These are phyloP conservation scores for Sminthurinus aureus DNA, from an alignment of 2,888 invertebrate species.

Conservation along the genomic window DNA sequence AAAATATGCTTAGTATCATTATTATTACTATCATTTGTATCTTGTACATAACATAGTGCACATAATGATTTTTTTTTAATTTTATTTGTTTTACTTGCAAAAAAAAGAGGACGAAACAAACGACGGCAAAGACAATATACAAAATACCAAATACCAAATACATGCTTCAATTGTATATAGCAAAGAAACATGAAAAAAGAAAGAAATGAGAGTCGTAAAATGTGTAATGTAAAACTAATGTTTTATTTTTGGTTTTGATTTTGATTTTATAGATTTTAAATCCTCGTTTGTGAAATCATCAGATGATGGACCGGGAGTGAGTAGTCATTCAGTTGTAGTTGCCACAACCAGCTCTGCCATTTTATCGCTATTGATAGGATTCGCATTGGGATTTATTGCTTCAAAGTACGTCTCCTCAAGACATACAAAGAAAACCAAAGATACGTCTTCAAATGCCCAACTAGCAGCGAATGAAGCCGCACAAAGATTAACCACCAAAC, in stretches of 20 bases:
- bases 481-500: slow-evolving; percentile 56
- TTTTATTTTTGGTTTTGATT: slow-evolving; percentile 11
- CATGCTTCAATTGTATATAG: no score
- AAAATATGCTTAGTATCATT: no score
- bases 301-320: slow-evolving; percentile 46
- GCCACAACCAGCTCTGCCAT: slow-evolving; percentile 55
- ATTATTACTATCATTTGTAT: no score
- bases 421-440: slow-evolving; percentile 49
- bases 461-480: slow-evolving; percentile 54
- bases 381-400: slow-evolving; percentile 54
- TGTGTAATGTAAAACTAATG: not conserved
- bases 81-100: slow-evolving; percentile 1
- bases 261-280: slow-evolving; percentile 48
- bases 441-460: slow-evolving; percentile 51
- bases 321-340: slow-evolving; percentile 51
- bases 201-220: slow-evolving; percentile 1
- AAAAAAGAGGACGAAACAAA: not conserved
- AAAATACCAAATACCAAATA: no score
- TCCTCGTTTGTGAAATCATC: slow-evolving; percentile 39
- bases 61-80: not conserved
- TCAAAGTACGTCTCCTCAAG: slow-evolving; percentile 48
- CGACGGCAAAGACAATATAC: no score
- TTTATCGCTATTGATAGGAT: slow-evolving; percentile 54
- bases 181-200: not conserved
- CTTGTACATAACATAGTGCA: no score